Conservation (phyloP, 2,888 invertebrate species). For the Mythimna ferrago region DNA sequence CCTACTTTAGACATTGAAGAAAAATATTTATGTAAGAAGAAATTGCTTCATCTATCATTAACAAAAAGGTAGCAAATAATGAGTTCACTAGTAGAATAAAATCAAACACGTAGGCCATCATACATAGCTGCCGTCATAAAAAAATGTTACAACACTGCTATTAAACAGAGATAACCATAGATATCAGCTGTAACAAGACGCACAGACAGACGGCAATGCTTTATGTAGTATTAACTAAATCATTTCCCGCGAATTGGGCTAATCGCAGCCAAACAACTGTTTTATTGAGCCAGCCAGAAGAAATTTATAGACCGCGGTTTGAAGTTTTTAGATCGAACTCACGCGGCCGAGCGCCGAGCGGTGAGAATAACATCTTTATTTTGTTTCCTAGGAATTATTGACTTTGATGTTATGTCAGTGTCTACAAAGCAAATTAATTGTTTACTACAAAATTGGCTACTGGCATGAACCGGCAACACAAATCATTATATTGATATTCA, state of each 20-base stretch:
- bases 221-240: constrained; percentile 55
- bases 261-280: constrained; percentile 60
- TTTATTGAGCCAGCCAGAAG: constrained; percentile 61
- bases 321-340: constrained; percentile 59
- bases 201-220: constrained; percentile 31
- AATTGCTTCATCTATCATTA: not conserved
- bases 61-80: constrained; percentile 13
- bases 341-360: constrained; percentile 20
- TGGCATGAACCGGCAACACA: not conserved
- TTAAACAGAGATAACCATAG: constrained; percentile 17
- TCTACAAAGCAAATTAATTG: constrained; percentile 26
- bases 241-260: constrained; percentile 58
- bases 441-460: constrained; percentile 2
- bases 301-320: constrained; percentile 58
- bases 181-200: constrained; percentile 18
- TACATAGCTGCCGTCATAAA: not conserved
- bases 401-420: constrained; percentile 56
- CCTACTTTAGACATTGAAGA: not conserved
- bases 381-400: constrained; percentile 44
- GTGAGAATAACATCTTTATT: constrained; percentile 40
- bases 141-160: constrained; percentile 4
- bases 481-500: constrained; percentile 9
- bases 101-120: not conserved
- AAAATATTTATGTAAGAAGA: not conserved
- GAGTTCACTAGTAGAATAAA: constrained; percentile 1